Evolutionary conservation across 2,888 invertebrate genomes (phyloP).

Genomic region (Agelastica alni): DNA sequence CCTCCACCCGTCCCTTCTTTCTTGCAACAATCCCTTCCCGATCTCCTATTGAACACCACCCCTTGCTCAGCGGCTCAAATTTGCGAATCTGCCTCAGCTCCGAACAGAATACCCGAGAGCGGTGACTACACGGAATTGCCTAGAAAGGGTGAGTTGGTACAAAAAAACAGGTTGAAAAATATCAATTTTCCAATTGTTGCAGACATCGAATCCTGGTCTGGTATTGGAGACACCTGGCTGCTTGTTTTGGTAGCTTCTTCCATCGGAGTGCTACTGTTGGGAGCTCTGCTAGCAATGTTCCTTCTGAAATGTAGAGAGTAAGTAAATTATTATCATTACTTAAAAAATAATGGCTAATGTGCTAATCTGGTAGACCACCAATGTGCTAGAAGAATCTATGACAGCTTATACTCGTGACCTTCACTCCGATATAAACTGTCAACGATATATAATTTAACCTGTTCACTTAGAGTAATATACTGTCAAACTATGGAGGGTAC

Average conservation of each 20-base stretch:
- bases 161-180: neutral
- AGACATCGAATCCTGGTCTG: constrained; percentile 65
- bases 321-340: constrained; percentile 58
- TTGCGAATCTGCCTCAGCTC: constrained; percentile 64
- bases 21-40: constrained; percentile 60
- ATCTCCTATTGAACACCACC: constrained; percentile 59
- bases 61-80: constrained; percentile 68
- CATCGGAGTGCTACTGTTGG: constrained; percentile 77
- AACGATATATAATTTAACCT: too few relatives aligned
- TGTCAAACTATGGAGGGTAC: too few relatives aligned
- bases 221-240: constrained; percentile 81
- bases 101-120: constrained; percentile 43
- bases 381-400: too few relatives aligned
- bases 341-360: too few relatives aligned
- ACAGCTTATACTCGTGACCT: too few relatives aligned
- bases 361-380: too few relatives aligned
- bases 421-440: too few relatives aligned
- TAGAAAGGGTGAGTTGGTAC: constrained; percentile 65
- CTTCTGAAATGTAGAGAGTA: constrained; percentile 84
- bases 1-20: constrained; percentile 84
- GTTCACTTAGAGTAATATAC: too few relatives aligned
- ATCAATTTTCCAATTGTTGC: constrained; percentile 29
- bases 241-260: constrained; percentile 79
- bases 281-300: constrained; percentile 76
- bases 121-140: constrained; percentile 79